phyloP scores from a whole-genome alignment of 2,113 vertebrate genomes.

The Gobiocypris rarus region DNA sequence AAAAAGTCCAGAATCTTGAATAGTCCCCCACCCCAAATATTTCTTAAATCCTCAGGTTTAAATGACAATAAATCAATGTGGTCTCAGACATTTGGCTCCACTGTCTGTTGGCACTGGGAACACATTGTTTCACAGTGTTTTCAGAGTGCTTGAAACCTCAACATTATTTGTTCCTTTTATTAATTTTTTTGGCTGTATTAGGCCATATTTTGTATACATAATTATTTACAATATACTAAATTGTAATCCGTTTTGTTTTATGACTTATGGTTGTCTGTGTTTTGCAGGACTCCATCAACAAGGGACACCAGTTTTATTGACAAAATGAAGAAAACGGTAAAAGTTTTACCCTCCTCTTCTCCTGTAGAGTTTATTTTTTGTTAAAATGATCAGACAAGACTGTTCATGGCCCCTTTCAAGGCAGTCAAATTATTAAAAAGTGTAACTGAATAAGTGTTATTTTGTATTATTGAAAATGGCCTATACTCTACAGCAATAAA shows the following conservation, averaged over 20 bases:
- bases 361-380: not conserved
- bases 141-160: not conserved
- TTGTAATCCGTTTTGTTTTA: not conserved
- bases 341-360: constrained; percentile 52
- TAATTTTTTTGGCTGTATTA: not conserved
- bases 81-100: not conserved
- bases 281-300: constrained; percentile 74
- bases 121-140: not conserved
- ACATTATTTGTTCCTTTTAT: not conserved
- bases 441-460: not conserved
- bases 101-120: not conserved
- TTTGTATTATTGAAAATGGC: no score
- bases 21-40: no score
- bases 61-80: not conserved
- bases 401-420: no score
- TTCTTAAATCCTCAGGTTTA: not conserved
- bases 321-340: constrained; percentile 99
- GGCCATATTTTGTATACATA: not conserved
- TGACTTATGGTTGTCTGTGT: constrained; percentile 16
- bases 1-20: no score
- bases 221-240: not conserved
- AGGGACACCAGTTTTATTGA: constrained; percentile 95
- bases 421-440: not conserved
- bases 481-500: no score
- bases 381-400: not conserved